Evolutionary conservation across 2,113 vertebrate genomes (phyloP), one percentile per base, ranked within the genome.

Genomic region (Microtus richardsoni): DNA sequence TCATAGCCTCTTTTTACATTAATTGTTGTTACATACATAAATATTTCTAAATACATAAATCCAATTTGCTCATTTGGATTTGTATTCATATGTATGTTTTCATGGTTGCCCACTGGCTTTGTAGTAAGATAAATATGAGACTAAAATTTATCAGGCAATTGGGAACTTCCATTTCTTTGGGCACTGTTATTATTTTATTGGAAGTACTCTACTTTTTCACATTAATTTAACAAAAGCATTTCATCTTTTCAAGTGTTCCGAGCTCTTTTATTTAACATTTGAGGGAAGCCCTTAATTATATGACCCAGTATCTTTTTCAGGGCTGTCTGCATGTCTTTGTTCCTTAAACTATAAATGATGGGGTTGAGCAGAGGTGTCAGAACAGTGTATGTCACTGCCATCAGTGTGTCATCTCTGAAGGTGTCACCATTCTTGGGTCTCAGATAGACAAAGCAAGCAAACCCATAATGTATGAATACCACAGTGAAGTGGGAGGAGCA

Each of bases 301-400:
- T 12, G 64, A 22, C 58, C 60, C 71, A 85, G 10, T 22, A 91
- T 58, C 77, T 90, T 97, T 41, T 75, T 71, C 7, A 98, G 88
- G 7, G 95, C 94, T 58, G 5, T 39, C 64, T 95, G 93, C 84
- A 98, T 95, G 66, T 96, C 95, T 64, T 78, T 95, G 49, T 98
- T 97, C n/a, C 91, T 97, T 30, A 98, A 83, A 41, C 93, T 97
- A 7, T 97, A 97, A 60, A 97, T 86, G 1, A 97, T 91, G 19
- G 96, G 97, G 36, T 97, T 98, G 33, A 98, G 94, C 70, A 98
- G 39, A 75, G 97, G 97, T 0, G 95, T 97, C 58, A 97, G 66
- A n/a, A 98, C 75, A 5, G 95, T 96, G 1, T 96, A 97, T 17
- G 87, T 90, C 39, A 98, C 41, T 70, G 97, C 90, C 77, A 97